Evolutionary conservation across 2,113 vertebrate genomes (phyloP).

Genomic region (Phalacrocorax pelagicus): DNA sequence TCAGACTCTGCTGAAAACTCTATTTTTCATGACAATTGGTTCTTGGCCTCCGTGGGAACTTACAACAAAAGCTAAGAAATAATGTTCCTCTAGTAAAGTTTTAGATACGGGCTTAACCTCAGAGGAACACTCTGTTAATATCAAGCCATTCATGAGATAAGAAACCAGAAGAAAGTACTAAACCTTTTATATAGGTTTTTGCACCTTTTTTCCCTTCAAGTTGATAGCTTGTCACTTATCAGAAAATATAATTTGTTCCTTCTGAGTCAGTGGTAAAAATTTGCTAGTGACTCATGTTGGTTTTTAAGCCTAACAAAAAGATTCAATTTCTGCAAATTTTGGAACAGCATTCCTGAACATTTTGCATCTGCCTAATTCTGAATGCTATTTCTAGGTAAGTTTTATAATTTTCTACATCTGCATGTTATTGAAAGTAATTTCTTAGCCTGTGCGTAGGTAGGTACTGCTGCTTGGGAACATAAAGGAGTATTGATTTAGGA

Average conservation of each 20-base stretch:
- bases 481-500: neutral
- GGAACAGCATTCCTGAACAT: neutral
- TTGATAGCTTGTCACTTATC: neutral
- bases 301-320: neutral
- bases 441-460: neutral
- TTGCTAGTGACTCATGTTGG: fast-evolving
- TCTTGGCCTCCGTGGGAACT: neutral
- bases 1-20: neutral
- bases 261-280: neutral
- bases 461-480: neutral
- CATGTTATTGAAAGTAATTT: neutral
- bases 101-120: neutral
- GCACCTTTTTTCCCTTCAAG: neutral
- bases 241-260: neutral
- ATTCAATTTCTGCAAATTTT: neutral
- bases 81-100: neutral
- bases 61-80: neutral
- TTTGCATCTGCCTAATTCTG: neutral
- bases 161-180: neutral
- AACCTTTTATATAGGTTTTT: neutral
- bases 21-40: neutral
- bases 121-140: neutral
- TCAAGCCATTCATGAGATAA: neutral
- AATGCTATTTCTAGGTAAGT: neutral
- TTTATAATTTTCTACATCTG: neutral